These are phyloP conservation scores for Brachionus rotundiformis DNA, from an alignment of 1,140 invertebrate species.

Conservation along the genomic window DNA sequence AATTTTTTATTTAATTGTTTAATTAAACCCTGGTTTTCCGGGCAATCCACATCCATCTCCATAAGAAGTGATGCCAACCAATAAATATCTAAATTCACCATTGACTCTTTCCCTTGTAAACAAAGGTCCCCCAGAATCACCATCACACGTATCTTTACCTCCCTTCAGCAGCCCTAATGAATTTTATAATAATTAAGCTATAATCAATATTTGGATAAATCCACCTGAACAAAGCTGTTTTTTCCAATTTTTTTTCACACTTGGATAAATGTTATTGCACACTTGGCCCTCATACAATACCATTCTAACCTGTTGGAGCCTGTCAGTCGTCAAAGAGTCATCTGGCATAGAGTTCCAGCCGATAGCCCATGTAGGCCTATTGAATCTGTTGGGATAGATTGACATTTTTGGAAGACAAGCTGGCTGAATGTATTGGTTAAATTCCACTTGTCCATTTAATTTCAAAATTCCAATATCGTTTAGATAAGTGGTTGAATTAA, in stretches of 20 bases:
- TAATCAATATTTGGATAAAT: neutral
- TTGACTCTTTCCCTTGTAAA: neutral
- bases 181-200: too few relatives aligned
- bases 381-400: neutral
- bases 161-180: neutral
- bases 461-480: conserved; percentile 25
- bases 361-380: neutral
- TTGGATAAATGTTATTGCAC: conserved; percentile 3
- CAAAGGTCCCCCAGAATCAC: conserved; percentile 28
- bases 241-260: conserved; percentile 44
- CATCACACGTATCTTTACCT: conserved; percentile 36
- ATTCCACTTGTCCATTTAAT: neutral
- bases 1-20: neutral
- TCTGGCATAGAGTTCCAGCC: neutral
- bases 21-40: neutral
- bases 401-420: conserved; percentile 22
- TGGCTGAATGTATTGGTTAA: conserved; percentile 15
- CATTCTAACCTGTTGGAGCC: conserved; percentile 28
- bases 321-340: neutral
- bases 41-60: conserved; percentile 27
- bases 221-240: conserved; percentile 32
- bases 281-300: neutral
- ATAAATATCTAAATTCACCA: conserved; percentile 8
- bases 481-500: neutral
- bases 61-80: conserved; percentile 29